Evolutionary conservation across 2,113 vertebrate genomes (phyloP), one percentile per base, ranked within the genome.

Genomic region (Cichladusa arquata): DNA sequence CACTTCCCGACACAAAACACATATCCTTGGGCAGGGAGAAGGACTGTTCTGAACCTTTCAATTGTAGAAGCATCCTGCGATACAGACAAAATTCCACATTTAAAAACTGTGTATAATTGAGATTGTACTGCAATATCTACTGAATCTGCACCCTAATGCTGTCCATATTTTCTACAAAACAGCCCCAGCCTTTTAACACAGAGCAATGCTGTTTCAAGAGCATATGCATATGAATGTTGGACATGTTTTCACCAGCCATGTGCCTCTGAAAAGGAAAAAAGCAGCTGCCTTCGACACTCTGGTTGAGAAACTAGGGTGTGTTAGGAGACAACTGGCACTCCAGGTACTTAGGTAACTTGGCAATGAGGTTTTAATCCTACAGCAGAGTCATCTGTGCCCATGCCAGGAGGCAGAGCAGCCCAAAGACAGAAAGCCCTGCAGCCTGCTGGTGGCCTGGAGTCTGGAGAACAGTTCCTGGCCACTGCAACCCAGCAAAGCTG

Each of bases 221-320:
- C 19, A 3, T 8, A 7, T 24, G 23, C 44, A 72, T 45, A 15
- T 25, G 13, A 36, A 2, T 31, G 20, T 29, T 69, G 47, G 44
- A 45, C 28, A 34, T 36, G 34, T 50, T 93, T 79, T 45, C 50
- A 45, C 5, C 54, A 92, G 14, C 19, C 28, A 2, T 0, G 6
- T 48, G 24, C 42, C 77, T 92, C 79, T 45, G 58, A 58, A 70
- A 70, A 77, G 67, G 25, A 61, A 67, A 60, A 60, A 77, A 9
- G n/a, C 16, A 54, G 19, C 7, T 0, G 0, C 5, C 28, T 5
- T 11, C 11, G 19, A 14, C 0, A 1, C 7, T 54, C 33, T 56
- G 33, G 16, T 4, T 53, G 67, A 45, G 38, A 65, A 86, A 44
- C 5, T 0, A 7, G 34, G 31, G 36, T 48, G 28, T 14, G 6